Percentiles rank a stretch among this genome's conserved stretches.
phyloP scores from a whole-genome alignment of 2,888 invertebrate species.

The Brachylomia viminalis region DNA sequence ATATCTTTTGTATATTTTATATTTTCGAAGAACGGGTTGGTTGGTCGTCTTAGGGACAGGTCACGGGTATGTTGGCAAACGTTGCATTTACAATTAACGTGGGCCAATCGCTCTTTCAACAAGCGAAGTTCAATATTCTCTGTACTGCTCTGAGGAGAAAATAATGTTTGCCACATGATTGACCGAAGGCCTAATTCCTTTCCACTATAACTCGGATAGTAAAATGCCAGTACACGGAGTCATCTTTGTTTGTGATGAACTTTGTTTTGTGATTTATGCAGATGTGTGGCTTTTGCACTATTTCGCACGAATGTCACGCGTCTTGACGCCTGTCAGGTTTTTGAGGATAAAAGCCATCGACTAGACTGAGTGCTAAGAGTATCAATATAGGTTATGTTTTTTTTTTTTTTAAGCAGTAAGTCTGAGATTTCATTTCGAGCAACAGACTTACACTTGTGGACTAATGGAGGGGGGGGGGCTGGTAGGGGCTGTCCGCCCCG shows the following conservation, averaged over 20 bases:
- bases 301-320: not conserved
- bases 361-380: not conserved
- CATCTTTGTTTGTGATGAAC: slow-evolving; percentile 26
- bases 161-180: slow-evolving; percentile 46
- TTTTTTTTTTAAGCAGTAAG: not conserved
- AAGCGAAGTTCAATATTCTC: slow-evolving; percentile 78
- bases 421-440: not conserved
- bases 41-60: not conserved
- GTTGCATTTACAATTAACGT: slow-evolving; percentile 76
- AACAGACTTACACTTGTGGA: not conserved
- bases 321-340: slow-evolving; percentile 20
- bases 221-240: slow-evolving; percentile 39
- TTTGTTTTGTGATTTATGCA: not conserved
- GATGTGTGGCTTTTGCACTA: not conserved
- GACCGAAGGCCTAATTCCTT: not conserved
- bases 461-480: not conserved
- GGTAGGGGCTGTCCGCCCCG: not conserved
- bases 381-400: not conserved
- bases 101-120: slow-evolving; percentile 78
- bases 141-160: slow-evolving; percentile 30
- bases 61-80: slow-evolving; percentile 52
- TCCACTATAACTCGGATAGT: slow-evolving; percentile 11
- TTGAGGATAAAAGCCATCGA: slow-evolving; percentile 15
- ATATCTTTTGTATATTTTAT: slow-evolving; percentile 53
- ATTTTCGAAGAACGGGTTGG: not conserved